Percentiles rank a stretch among this genome's conserved stretches.
phyloP scores from a whole-genome alignment of 2,113 vertebrate genomes.

The Salvelinus sp. region DNA sequence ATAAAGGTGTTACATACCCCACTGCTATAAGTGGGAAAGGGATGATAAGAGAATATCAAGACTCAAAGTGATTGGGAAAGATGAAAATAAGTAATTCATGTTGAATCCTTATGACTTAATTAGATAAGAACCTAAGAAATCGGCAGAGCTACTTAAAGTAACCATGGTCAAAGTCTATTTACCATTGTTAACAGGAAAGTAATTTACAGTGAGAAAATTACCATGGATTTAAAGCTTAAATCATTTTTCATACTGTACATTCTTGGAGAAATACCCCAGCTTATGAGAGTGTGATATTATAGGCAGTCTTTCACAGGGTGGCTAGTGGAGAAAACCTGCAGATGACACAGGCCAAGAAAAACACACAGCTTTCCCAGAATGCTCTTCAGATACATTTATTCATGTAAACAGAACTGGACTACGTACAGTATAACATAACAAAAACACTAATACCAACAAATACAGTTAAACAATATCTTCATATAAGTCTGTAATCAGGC shows the following conservation, averaged over 20 bases:
- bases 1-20: neutral
- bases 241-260: neutral
- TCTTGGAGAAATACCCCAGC: neutral
- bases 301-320: neutral
- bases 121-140: neutral
- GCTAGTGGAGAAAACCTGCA: neutral
- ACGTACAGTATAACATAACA: slow-evolving; percentile 88
- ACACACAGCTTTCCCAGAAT: slow-evolving; percentile 46
- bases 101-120: neutral
- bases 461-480: slow-evolving; percentile 77
- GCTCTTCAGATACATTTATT: slow-evolving; percentile 91
- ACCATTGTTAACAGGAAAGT: neutral
- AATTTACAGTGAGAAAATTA: neutral
- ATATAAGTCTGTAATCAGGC: slow-evolving; percentile 71
- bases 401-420: slow-evolving; percentile 89
- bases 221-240: neutral
- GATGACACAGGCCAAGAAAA: neutral
- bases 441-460: slow-evolving; percentile 86
- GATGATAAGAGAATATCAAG: too few species aligned
- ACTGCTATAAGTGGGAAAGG: too few species aligned
- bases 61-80: too few species aligned
- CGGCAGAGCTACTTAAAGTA: too few species aligned
- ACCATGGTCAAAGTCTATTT: neutral
- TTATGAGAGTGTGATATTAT: neutral
- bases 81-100: too few species aligned